These are phyloP conservation scores for Anthopleura sola DNA, from an alignment of 64 coral and sea anemone species.

Conservation along the genomic window DNA sequence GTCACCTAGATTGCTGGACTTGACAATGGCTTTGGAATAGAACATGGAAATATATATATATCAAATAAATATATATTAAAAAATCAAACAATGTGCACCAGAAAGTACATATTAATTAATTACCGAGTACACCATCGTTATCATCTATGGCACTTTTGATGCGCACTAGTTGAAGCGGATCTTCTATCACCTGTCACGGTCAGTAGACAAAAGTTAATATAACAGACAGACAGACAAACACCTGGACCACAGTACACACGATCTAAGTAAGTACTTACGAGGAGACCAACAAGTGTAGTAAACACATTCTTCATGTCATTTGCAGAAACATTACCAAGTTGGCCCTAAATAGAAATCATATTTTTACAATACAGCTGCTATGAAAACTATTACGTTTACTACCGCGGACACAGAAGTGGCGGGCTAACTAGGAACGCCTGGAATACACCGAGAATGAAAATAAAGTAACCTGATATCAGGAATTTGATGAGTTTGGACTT, in stretches of 20 bases:
- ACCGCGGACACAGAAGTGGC: too few species aligned
- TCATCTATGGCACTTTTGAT: conserved; percentile 82
- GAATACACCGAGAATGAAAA: too few species aligned
- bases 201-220: not conserved
- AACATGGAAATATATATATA: not conserved
- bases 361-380: not conserved
- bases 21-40: conserved; percentile 60
- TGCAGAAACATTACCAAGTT: conserved; percentile 73
- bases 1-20: conserved; percentile 74
- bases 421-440: too few species aligned
- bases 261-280: conserved; percentile 31
- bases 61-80: not conserved
- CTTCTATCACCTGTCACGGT: conserved; percentile 55
- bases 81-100: too few species aligned
- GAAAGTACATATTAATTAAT: not conserved
- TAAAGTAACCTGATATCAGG: too few species aligned
- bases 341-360: conserved; percentile 34
- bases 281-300: conserved; percentile 59
- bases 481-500: too few species aligned
- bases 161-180: conserved; percentile 76
- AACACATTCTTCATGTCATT: conserved; percentile 89
- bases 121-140: conserved; percentile 79
- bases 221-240: not conserved
- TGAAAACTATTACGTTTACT: too few species aligned
- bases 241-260: not conserved